Conservation (phyloP, 2,888 invertebrate genomes). For the Pyrgus malvae region DNA sequence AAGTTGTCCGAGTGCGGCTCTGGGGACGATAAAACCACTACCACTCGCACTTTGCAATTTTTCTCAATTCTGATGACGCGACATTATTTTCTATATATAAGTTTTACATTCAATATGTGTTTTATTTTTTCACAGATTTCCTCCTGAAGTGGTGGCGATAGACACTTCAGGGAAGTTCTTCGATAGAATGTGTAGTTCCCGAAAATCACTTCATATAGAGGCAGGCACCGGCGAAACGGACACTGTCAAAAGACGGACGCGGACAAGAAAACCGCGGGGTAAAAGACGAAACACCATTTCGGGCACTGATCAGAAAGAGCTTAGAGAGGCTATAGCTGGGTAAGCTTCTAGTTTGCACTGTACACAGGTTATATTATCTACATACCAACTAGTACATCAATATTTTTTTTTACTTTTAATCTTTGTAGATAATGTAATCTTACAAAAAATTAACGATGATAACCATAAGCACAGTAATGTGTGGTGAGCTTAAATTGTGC, state of each 20-base stretch:
- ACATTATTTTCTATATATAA: too few relatives aligned
- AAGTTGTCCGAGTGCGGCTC: slow-evolving; percentile 80
- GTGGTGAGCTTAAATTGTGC: slow-evolving; percentile 70
- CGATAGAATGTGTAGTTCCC: slow-evolving; percentile 92
- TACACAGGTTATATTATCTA: slow-evolving; percentile 68
- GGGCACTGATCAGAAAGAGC: slow-evolving; percentile 94
- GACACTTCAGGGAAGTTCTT: slow-evolving; percentile 94
- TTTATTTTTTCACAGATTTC: slow-evolving; percentile 83
- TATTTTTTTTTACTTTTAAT: neutral
- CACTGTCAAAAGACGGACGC: slow-evolving; percentile 86
- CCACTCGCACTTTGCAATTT: too few relatives aligned
- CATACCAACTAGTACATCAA: neutral
- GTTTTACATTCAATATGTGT: neutral
- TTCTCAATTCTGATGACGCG: too few relatives aligned
- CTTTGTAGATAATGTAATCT: slow-evolving; percentile 65
- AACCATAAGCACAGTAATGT: slow-evolving; percentile 71
- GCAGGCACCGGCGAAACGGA: slow-evolving; percentile 75
- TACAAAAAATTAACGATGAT: slow-evolving; percentile 56
- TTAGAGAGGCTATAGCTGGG: slow-evolving; percentile 92
- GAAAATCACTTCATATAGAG: slow-evolving; percentile 89
- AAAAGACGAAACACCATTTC: slow-evolving; percentile 95
- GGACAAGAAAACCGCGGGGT: slow-evolving; percentile 88
- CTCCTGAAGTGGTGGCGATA: slow-evolving; percentile 93
- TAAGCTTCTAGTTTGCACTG: slow-evolving; percentile 83
- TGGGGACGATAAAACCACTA: slow-evolving; percentile 87